Evolutionary conservation across 2,888 invertebrate genomes (phyloP).

Genomic region (Arrhopalites spinosus): DNA sequence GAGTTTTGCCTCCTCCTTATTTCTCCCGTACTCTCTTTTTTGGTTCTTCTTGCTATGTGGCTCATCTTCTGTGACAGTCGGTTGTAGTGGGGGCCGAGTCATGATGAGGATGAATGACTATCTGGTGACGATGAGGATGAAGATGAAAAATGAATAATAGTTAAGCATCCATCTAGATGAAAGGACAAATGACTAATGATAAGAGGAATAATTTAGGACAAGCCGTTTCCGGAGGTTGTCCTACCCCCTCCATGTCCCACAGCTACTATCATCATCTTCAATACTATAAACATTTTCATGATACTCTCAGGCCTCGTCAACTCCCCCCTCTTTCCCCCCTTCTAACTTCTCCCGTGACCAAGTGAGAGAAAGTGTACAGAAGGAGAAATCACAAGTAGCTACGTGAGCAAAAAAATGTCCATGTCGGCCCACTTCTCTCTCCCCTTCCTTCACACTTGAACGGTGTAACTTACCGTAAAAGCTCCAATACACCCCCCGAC

Average conservation of each 20-base stretch:
- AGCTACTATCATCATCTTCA: neutral
- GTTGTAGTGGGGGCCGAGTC: neutral
- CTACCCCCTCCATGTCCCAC: neutral
- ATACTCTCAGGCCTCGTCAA: neutral
- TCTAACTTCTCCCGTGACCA: no score
- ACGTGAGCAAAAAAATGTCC: no score
- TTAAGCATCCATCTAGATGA: conserved; percentile 33
- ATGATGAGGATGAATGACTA: conserved; percentile 10
- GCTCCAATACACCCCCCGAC: no score
- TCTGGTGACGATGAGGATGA: conserved; percentile 8
- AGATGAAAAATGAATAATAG: conserved; percentile 31
- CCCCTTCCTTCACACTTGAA: no score
- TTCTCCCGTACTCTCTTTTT: neutral
- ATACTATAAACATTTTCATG: neutral
- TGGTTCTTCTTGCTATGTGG: neutral
- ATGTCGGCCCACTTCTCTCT: no score
- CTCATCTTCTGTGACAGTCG: neutral
- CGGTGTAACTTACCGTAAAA: no score
- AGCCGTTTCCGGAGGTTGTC: neutral
- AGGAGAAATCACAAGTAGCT: conserved; percentile 6
- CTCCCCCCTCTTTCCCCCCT: neutral
- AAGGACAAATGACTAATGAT: conserved; percentile 37
- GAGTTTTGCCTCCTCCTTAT: conserved; percentile 3
- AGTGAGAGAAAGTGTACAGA: neutral
- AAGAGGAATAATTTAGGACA: conserved; percentile 29